Evolutionary conservation across 2,797 vertebrate genomes (phyloP).

Genomic region (Tragelaphus eurycerus): DNA sequence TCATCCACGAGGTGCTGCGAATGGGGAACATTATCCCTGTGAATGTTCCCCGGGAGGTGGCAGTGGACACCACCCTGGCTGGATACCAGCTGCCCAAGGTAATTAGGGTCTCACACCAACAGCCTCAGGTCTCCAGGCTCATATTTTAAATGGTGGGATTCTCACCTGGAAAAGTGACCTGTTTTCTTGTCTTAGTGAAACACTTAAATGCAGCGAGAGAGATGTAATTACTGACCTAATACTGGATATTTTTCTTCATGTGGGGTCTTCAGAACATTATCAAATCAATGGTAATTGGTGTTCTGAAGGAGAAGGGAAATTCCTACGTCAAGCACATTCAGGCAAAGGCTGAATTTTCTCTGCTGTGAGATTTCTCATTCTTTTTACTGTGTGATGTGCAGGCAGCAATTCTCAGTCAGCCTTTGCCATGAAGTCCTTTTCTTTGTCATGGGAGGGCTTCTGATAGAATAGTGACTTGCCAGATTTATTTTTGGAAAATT

Average conservation of each 20-base stretch:
- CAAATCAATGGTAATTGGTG: not conserved
- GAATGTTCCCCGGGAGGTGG: conserved; percentile 79
- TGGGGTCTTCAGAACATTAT: not conserved
- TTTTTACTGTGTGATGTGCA: not conserved
- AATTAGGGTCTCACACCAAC: not conserved
- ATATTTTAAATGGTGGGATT: not conserved
- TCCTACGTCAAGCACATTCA: not conserved
- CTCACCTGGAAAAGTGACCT: not conserved
- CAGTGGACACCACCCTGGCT: conserved; percentile 79
- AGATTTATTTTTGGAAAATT: not conserved
- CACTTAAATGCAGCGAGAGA: not conserved
- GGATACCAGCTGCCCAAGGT: conserved; percentile 90
- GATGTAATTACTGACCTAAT: not conserved
- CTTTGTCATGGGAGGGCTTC: not conserved
- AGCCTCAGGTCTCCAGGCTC: not conserved
- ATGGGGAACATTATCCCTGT: conserved; percentile 87
- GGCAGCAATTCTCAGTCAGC: not conserved
- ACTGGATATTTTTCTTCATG: not conserved
- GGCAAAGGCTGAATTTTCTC: not conserved
- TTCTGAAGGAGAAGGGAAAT: not conserved
- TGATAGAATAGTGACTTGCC: not conserved
- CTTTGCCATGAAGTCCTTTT: not conserved
- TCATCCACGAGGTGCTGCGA: conserved; percentile 91
- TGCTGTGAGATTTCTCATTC: not conserved
- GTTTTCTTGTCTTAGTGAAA: not conserved